Base-by-base conservation (phyloP, 2,797 vertebrate genomes). In the Neostethus bicornis region DNA sequence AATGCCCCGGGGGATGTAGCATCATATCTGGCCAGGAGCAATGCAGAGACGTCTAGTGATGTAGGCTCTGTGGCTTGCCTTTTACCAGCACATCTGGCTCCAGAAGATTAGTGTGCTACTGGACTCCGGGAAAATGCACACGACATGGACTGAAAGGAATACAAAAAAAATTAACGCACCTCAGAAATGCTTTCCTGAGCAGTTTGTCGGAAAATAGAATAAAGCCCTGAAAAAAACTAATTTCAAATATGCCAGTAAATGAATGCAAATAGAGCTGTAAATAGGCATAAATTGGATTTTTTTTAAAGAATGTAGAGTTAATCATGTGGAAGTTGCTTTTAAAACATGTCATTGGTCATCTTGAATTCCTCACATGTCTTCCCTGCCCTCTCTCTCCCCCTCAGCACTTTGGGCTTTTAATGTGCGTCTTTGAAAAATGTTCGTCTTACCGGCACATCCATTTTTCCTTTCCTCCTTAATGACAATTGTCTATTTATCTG, bases 61-160 rank as follows among this genome's bases (percentile, higher is more conserved):
- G 68, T 78, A 85, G 78, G 84, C 86, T 88, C 86, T 89, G 87
- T 86, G 80, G 80, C 80, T 79, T 61, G 76, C 77, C 74, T 85
- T 89, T 87, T 87, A 87, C 85, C 74, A 80, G 75, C 85, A 82
- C 86, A 89, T 89, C 87, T 90, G 87, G 84, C 83, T 85, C 61
- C 60, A 64, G 65, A 83, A 89, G 89, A 90, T 90, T 90, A 89
- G 79, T 79, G 70, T 49, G 82, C 79, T 60, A 71, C 83, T 83
- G 86, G 83, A 87, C 85, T 85, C 79, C 66, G 23, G 82, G 72
- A 88, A 88, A 87, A 84, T 74, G 71, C 79, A 77, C 77, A 77
- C 85, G 87, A 83, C 84, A 70, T 85, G 84, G 42, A 80, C 76
- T 84, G 81, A 64, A 78, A 85, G 73, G 71, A 81, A 64, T 73